These are phyloP conservation scores for Idris sp. DNA, from an alignment of 1,140 invertebrate genomes.

Conservation along the genomic window DNA sequence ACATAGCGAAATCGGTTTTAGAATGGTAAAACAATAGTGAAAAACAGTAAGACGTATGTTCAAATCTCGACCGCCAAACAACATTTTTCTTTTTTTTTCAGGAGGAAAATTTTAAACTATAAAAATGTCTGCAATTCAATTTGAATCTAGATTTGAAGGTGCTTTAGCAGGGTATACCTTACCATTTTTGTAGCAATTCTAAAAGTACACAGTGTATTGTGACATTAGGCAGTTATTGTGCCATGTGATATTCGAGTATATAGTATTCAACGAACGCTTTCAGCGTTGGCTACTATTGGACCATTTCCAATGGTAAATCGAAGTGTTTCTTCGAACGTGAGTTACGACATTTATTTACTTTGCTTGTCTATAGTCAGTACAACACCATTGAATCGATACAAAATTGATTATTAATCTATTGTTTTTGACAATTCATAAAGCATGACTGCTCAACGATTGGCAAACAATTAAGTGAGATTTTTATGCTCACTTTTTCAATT, in stretches of 20 bases:
- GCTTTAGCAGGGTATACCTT: slow-evolving; percentile 7
- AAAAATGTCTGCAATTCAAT: slow-evolving; percentile 25
- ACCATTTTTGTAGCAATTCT: slow-evolving; percentile 37
- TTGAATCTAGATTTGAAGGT: too few relatives aligned
- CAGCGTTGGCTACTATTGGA: slow-evolving; percentile 45
- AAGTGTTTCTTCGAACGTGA: slow-evolving; percentile 53
- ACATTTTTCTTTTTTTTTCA: too few relatives aligned
- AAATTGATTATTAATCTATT: slow-evolving; percentile 59
- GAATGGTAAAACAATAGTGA: slow-evolving; percentile 21
- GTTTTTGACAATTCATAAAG: slow-evolving; percentile 46
- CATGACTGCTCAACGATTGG: slow-evolving; percentile 10
- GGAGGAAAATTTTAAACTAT: too few relatives aligned
- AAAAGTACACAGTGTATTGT: slow-evolving; percentile 41
- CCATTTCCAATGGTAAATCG: slow-evolving; percentile 55
- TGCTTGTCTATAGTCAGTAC: slow-evolving; percentile 18
- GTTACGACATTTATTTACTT: slow-evolving; percentile 61
- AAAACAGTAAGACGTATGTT: slow-evolving; percentile 21
- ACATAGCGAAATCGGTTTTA: too few relatives aligned
- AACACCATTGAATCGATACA: slow-evolving; percentile 36
- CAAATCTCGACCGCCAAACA: too few relatives aligned
- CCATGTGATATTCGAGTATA: slow-evolving; percentile 57
- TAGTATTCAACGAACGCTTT: slow-evolving; percentile 48
- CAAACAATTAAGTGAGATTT: slow-evolving; percentile 24
- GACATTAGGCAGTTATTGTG: slow-evolving; percentile 51
- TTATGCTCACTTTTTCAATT: slow-evolving; percentile 1